These are phyloP conservation scores for Temnothorax curvispinosus DNA, from an alignment of 1,140 invertebrate genomes.

Conservation along the genomic window DNA sequence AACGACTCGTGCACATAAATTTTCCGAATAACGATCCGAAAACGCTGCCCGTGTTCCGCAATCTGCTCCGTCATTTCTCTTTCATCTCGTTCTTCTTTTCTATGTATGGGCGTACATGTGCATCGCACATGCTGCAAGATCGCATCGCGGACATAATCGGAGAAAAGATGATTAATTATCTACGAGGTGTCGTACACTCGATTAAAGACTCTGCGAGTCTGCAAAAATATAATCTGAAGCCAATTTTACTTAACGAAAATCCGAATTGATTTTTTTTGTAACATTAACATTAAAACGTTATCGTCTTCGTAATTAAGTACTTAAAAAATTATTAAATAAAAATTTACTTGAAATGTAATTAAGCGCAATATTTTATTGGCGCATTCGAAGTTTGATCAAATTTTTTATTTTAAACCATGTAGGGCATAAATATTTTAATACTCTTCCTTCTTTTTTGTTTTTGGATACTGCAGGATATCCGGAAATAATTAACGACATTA, in stretches of 20 bases:
- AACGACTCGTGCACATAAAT: constrained; percentile 46
- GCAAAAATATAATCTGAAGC: background rate
- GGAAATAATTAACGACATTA: background rate
- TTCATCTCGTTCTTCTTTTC: constrained; percentile 5
- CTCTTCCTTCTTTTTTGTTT: no score
- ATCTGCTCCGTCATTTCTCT: constrained; percentile 25
- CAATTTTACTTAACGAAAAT: background rate
- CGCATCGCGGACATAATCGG: constrained; percentile 1
- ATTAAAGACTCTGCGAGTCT: background rate
- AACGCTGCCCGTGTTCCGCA: background rate
- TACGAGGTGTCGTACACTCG: background rate
- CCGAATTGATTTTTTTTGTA: background rate
- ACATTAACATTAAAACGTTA: background rate
- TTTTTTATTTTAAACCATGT: background rate
- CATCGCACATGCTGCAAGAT: background rate
- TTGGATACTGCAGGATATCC: background rate
- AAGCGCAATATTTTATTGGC: background rate
- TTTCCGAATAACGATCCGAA: constrained; percentile 17
- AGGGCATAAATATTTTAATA: background rate
- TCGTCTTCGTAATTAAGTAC: background rate
- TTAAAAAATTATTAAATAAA: background rate
- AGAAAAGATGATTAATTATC: constrained; percentile 27
- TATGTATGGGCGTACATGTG: background rate
- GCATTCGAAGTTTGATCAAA: background rate
- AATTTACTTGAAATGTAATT: background rate